Base-by-base conservation (phyloP, 2,113 vertebrate genomes). In the Brachyistius frenatus region DNA sequence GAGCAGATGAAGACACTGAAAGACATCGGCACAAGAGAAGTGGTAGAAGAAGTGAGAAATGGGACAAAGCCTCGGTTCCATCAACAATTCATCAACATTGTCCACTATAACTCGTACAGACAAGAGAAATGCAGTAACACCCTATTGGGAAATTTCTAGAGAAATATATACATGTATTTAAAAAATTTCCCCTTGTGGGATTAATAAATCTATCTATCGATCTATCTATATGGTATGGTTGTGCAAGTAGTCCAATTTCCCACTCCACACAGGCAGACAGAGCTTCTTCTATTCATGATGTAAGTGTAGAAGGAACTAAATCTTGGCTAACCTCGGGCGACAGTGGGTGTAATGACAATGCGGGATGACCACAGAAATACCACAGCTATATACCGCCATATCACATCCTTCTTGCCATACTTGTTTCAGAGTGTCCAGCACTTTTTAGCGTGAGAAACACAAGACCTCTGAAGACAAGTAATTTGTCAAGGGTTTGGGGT, bases 291-390 rank as follows among this genome's bases (percentile, higher is more conserved):
- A 37, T 64, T 54, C 37, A 64, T 84, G 80, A 85, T 55, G 36
- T 41, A 60, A 67, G 30, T 69, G 55, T 81, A 55, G 76, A 64
- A 53, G 30, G 65, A 35, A 47, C 67, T 64, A 55, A 66, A 56
- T 80, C 32, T 60, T 71, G 77, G 83, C 81, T 76, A 85, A 83
- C 68, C 88, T 77, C 70, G 4, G 50, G 74, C 89, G 87, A 91
- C 77, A 73, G 89, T 90, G 80, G 89, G 87, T 57, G 88, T 84
- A 73, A 86, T 89, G 88, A 91, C 90, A 61, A 32, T 64, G 89
- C 85, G 87, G 37, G 37, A 54, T 54, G 73, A 88, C 91, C 91
- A 76, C 83, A 84, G 71, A 69, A 31, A 73, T 60, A 47, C 84
- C 84, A 37, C 58, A n/a, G 78, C 77, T 11, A 65, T 14, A 64